Evolutionary conservation across 1,140 invertebrate genomes (phyloP).

Genomic region (Lepidostoma basale): DNA sequence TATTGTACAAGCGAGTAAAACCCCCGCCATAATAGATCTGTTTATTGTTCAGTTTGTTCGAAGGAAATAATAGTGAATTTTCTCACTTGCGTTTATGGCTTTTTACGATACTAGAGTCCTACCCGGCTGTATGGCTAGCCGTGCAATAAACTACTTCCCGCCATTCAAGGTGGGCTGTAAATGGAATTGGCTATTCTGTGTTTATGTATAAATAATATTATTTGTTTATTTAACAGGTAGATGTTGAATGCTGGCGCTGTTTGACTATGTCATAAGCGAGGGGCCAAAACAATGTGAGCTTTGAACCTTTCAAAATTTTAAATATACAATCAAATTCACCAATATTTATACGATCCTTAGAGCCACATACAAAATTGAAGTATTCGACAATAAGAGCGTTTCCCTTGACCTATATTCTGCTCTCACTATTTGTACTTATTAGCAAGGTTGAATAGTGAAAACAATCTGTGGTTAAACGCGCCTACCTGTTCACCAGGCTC

Average conservation of each 20-base stretch:
- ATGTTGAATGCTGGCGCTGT: not conserved
- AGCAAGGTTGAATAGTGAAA: too few species aligned
- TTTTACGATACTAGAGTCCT: conserved; percentile 17
- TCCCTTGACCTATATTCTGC: too few species aligned
- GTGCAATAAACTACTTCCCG: conserved; percentile 28
- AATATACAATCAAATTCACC: not conserved
- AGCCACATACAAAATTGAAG: not conserved
- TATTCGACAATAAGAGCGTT: not conserved
- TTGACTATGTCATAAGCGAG: conserved; percentile 10
- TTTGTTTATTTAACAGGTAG: conserved; percentile 24
- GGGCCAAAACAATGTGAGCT: not conserved
- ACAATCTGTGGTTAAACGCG: too few species aligned
- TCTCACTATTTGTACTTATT: too few species aligned
- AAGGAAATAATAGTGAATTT: conserved; percentile 4
- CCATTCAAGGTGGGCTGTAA: conserved; percentile 19
- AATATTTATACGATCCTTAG: not conserved
- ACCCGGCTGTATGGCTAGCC: conserved; percentile 9
- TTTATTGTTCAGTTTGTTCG: conserved; percentile 7
- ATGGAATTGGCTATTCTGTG: conserved; percentile 32
- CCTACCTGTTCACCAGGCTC: too few species aligned
- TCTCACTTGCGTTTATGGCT: conserved; percentile 20
- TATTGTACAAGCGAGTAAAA: too few species aligned
- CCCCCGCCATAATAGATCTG: not conserved
- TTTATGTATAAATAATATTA: conserved; percentile 17
- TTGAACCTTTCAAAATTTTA: not conserved